Percentiles rank a stretch among this genome's conserved stretches.
Conservation (phyloP, 1,140 invertebrate genomes). For the Lamellibrachia luymesi region DNA sequence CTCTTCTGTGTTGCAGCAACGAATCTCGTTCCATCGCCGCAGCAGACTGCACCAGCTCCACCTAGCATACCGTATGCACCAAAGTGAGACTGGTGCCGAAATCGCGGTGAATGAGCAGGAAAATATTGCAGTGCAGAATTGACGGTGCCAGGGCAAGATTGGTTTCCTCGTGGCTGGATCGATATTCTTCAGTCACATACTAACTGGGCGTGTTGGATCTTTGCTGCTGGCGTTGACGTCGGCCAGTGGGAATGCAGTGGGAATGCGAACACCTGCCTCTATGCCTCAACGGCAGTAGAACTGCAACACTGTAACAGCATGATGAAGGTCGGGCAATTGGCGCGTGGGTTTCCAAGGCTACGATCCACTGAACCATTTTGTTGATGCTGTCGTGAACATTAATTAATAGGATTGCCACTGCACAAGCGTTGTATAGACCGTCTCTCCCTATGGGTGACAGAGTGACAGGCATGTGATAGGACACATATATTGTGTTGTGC, state of each 20-base stretch:
- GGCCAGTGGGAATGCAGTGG: background rate
- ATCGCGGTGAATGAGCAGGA: background rate
- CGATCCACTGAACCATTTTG: background rate
- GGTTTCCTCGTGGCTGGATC: background rate
- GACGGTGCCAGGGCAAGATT: no score
- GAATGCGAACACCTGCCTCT: background rate
- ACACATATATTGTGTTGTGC: background rate
- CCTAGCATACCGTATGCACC: background rate
- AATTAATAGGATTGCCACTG: background rate
- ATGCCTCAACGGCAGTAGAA: background rate
- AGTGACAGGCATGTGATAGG: background rate
- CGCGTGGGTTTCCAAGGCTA: background rate
- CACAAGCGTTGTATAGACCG: background rate
- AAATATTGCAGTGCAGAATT: no score
- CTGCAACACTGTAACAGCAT: background rate
- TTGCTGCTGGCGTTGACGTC: background rate
- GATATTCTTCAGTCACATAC: background rate
- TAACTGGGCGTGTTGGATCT: background rate
- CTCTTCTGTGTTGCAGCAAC: background rate
- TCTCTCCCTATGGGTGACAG: background rate
- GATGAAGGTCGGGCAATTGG: background rate
- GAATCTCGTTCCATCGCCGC: background rate
- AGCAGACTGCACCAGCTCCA: background rate
- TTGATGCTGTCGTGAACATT: background rate
- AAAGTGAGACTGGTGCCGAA: background rate